Base-by-base conservation (phyloP, 2,113 vertebrate genomes). In the Anguilla rostrata region DNA sequence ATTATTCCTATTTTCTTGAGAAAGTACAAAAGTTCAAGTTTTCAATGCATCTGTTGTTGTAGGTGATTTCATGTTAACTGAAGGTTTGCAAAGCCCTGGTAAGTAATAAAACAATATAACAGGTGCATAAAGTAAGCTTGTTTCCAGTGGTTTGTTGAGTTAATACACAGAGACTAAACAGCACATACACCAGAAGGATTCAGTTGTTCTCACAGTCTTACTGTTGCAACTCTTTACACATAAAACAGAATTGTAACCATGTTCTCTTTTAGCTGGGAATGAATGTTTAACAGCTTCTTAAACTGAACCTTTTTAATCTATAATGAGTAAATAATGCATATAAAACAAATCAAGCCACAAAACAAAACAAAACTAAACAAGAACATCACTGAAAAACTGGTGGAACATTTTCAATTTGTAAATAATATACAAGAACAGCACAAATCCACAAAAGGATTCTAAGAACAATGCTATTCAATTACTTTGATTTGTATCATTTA, bases 21-120 rank as follows among this genome's bases (percentile, higher is more conserved):
- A n/a, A 75, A 75, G 71, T 34, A 75, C 71, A 75, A 75, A 29
- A 75, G 71, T 75, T 75, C n/a, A 66, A 66, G 71, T 75, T 75
- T 75, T n/a, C 71, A 29, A 29, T 29, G 71, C 71, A 75, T 29
- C 71, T 75, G n/a, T 75, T 75, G 26, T 34, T 29, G 26, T 34
- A 75, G 8, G 22, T 75, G 71, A 34, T 75, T 34, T 75, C 11
- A 29, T 9, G 11, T 34, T n/a, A 1, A 75, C 71, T 26, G 26
- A n/a, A 34, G 26, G n/a, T 75, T 63, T 22, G 20, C 20, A 75
- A n/a, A 34, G 12, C 7, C 2, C 2, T n/a, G 71, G n/a, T 9
- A 1, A 34, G 71, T 29, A 75, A 66, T 60, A 34, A 20, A 15
- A 71, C 9, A 75, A 34, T 34, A 29, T 29, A 75, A 75, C n/a